Conservation (phyloP, 2,113 vertebrate species). For the Melanostigma gelatinosum region DNA sequence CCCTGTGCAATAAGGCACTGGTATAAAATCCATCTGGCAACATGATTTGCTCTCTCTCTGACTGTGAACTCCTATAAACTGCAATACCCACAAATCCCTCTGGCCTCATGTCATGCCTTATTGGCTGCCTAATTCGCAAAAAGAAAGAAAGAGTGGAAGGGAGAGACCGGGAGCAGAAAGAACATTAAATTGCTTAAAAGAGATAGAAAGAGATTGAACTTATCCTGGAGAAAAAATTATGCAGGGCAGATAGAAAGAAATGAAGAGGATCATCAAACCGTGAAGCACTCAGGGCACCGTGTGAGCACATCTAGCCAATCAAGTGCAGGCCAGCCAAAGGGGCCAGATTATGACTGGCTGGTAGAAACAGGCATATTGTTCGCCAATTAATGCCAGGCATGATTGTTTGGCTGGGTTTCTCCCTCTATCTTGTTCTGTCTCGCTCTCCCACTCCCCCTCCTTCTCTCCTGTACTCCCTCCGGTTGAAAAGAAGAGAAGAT, state of each 20-base stretch:
- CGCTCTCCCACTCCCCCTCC: constrained; percentile 4
- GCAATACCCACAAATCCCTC: constrained; percentile 68
- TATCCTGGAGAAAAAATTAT: constrained; percentile 52
- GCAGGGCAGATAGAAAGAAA: constrained; percentile 60
- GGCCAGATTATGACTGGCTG: constrained; percentile 60
- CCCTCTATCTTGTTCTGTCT: constrained; percentile 29
- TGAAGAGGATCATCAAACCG: constrained; percentile 69
- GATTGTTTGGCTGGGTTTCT: constrained; percentile 50
- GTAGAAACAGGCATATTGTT: constrained; percentile 63
- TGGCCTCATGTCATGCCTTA: constrained; percentile 71
- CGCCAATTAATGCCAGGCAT: constrained; percentile 60
- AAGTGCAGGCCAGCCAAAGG: constrained; percentile 48
- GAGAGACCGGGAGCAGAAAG: constrained; percentile 44
- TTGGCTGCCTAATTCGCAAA: constrained; percentile 74
- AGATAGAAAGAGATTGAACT: constrained; percentile 45
- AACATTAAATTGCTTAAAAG: constrained; percentile 61
- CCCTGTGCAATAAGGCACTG: constrained; percentile 23
- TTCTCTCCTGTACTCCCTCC: constrained; percentile 14
- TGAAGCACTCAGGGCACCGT: constrained; percentile 60
- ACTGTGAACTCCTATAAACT: constrained; percentile 67
- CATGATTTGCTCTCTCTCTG: constrained; percentile 41
- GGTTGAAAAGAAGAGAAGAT: constrained; percentile 17
- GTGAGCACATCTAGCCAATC: constrained; percentile 63
- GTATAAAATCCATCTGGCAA: constrained; percentile 39
- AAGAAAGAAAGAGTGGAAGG: constrained; percentile 51